Conservation (phyloP, 2,888 invertebrate genomes). For the Ophioninae sp. region DNA sequence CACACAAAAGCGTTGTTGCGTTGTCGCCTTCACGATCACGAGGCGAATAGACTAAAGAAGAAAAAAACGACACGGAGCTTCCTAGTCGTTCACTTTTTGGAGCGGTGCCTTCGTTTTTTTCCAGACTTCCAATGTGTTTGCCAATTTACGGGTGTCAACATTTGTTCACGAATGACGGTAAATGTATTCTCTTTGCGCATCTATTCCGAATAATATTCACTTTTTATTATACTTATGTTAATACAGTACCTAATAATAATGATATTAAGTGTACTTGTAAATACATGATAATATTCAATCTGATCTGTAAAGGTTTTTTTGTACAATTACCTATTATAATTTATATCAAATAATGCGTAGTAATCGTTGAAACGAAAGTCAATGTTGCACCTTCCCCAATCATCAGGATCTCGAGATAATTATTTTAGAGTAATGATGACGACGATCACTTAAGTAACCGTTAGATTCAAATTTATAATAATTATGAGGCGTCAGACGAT, state of each 20-base stretch:
- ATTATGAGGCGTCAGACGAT: constrained; percentile 48
- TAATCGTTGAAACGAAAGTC: constrained; percentile 65
- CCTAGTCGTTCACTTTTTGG: neutral
- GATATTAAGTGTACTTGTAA: constrained; percentile 73
- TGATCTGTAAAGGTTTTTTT: constrained; percentile 72
- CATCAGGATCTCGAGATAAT: constrained; percentile 43
- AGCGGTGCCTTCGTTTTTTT: neutral
- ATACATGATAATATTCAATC: constrained; percentile 71
- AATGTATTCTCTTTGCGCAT: constrained; percentile 18
- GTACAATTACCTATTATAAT: constrained; percentile 72
- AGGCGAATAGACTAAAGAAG: neutral
- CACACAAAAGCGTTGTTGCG: neutral
- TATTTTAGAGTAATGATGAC: neutral
- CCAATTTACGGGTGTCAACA: neutral
- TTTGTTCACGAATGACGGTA: neutral
- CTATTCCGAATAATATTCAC: constrained; percentile 65
- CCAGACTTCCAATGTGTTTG: neutral
- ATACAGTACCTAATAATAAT: constrained; percentile 71
- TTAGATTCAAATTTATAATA: constrained; percentile 48
- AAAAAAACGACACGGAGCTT: neutral
- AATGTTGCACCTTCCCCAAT: constrained; percentile 50
- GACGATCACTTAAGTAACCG: constrained; percentile 54
- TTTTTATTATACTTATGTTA: constrained; percentile 73
- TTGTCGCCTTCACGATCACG: too few species aligned
- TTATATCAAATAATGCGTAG: constrained; percentile 72